Conservation (phyloP, 2,797 vertebrate species). For the Orientallactaga sibirica region DNA sequence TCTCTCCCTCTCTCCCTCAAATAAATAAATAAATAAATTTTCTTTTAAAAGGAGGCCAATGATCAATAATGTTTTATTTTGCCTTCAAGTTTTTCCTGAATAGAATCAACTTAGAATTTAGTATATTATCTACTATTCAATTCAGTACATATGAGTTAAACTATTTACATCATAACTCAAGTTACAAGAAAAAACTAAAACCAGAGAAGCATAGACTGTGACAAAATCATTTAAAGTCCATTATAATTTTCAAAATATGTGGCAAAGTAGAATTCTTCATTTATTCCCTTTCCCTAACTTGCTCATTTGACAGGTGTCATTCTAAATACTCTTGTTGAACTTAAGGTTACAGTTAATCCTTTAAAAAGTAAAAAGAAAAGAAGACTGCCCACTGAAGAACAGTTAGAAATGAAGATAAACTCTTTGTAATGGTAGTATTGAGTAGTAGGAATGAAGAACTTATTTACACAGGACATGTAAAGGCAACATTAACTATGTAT, state of each 20-base stretch:
- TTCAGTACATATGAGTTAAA: background rate
- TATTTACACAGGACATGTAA: conserved; percentile 48
- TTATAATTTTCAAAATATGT: background rate
- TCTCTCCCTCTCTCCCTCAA: no score
- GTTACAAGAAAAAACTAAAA: conserved; percentile 27
- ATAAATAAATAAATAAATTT: background rate
- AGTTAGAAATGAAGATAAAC: conserved; percentile 65
- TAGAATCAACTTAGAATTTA: conserved; percentile 4
- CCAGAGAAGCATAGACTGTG: background rate
- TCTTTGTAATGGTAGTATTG: conserved; percentile 25
- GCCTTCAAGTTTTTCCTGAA: background rate
- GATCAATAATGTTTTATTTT: background rate
- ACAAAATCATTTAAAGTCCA: background rate
- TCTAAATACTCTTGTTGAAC: conserved; percentile 11
- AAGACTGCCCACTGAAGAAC: conserved; percentile 6
- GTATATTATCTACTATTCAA: background rate
- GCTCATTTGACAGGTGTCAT: background rate
- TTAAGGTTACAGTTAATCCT: background rate
- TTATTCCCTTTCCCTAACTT: background rate
- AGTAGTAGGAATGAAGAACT: conserved; percentile 18
- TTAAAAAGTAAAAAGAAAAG: background rate
- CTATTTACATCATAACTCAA: background rate
- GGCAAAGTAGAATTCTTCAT: background rate
- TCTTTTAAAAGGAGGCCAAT: background rate
- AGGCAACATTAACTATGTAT: conserved; percentile 30